phyloP scores from a whole-genome alignment of 2,113 vertebrate species.

The Gila orcuttii region DNA sequence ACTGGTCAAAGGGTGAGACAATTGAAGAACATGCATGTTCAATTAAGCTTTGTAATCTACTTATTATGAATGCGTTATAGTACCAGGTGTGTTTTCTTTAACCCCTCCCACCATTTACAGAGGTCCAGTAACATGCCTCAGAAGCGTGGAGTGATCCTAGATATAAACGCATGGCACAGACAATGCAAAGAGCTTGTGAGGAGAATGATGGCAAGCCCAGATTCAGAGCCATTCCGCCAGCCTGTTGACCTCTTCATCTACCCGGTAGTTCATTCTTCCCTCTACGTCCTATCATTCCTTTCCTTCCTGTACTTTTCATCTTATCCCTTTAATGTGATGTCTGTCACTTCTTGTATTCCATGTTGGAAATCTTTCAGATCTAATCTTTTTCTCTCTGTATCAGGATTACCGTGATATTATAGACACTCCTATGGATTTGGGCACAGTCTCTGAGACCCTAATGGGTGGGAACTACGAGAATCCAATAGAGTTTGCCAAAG shows the following conservation, averaged over 20 bases:
- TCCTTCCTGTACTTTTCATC: not conserved
- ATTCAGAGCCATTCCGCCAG: constrained; percentile 91
- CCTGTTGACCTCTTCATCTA: constrained; percentile 88
- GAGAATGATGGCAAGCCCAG: constrained; percentile 85
- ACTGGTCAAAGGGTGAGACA: constrained; percentile 85
- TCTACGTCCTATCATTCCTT: not conserved
- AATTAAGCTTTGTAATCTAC: not conserved
- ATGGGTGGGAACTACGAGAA: constrained; percentile 88
- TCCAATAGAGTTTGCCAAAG: constrained; percentile 95
- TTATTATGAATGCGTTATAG: not conserved
- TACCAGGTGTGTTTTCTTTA: not conserved
- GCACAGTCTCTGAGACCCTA: constrained; percentile 91
- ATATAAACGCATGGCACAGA: constrained; percentile 82
- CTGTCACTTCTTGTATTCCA: not conserved
- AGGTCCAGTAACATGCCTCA: constrained; percentile 54
- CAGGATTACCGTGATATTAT: constrained; percentile 93
- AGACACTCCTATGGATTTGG: constrained; percentile 95
- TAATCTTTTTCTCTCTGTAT: constrained; percentile 7
- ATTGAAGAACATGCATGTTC: not conserved
- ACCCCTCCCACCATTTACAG: constrained; percentile 48
- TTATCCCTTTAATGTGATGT: not conserved
- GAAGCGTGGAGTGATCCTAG: constrained; percentile 71
- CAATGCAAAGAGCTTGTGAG: constrained; percentile 89
- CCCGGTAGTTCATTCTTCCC: constrained; percentile 73
- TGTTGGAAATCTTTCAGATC: not conserved